phyloP scores from a whole-genome alignment of 2,888 invertebrate species.

The Eupithecia subfuscata region DNA sequence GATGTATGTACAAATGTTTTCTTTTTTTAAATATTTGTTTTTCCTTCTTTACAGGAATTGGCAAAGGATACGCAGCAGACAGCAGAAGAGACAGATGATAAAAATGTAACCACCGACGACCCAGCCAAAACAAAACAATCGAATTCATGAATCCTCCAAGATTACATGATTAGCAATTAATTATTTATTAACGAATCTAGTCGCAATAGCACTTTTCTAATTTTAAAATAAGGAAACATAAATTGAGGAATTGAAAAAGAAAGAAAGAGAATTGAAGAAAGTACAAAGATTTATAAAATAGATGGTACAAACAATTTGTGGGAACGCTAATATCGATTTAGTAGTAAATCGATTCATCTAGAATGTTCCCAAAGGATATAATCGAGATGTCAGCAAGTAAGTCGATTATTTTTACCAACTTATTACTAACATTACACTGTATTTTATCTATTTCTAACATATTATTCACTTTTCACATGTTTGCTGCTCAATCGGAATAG shows the following conservation, averaged over 20 bases:
- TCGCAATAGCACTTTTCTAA: slow-evolving; percentile 81
- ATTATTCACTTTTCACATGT: background rate
- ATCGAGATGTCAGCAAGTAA: slow-evolving; percentile 78
- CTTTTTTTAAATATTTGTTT: background rate
- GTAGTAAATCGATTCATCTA: slow-evolving; percentile 74
- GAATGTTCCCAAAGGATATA: slow-evolving; percentile 65
- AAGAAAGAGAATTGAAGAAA: slow-evolving; percentile 52
- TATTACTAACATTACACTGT: background rate
- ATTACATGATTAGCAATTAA: slow-evolving; percentile 80
- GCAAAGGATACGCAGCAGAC: slow-evolving; percentile 50
- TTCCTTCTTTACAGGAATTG: slow-evolving; percentile 62
- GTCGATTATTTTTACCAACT: slow-evolving; percentile 36
- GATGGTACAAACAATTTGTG: slow-evolving; percentile 69
- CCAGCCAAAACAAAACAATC: slow-evolving; percentile 65
- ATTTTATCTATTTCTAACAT: background rate
- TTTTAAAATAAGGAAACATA: slow-evolving; percentile 58
- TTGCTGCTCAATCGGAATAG: slow-evolving; percentile 4
- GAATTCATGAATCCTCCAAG: slow-evolving; percentile 75
- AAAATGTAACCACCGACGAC: slow-evolving; percentile 81
- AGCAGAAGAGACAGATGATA: slow-evolving; percentile 53
- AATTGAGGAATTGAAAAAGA: slow-evolving; percentile 22
- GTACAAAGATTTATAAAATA: slow-evolving; percentile 67
- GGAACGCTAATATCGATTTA: slow-evolving; percentile 78
- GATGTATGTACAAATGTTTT: too few relatives aligned
- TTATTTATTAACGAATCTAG: slow-evolving; percentile 81